phyloP scores from a whole-genome alignment of 2,888 invertebrate genomes.

The Eumacrocentrus americanus region DNA sequence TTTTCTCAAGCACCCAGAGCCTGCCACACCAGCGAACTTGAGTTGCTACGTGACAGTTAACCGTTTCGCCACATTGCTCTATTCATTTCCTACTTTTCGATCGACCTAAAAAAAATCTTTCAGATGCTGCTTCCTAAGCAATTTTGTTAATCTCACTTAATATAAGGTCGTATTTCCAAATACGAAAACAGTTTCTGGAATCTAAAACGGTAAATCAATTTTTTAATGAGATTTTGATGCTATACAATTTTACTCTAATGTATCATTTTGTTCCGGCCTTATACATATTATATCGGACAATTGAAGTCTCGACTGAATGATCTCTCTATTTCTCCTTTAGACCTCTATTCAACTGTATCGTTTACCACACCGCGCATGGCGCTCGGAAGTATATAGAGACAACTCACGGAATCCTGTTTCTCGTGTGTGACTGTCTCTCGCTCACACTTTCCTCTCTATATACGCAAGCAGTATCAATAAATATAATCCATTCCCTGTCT shows the following conservation, averaged over 20 bases:
- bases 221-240: no score
- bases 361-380: background rate
- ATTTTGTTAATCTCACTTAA: no score
- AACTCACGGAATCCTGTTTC: constrained; percentile 11
- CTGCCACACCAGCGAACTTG: constrained; percentile 40
- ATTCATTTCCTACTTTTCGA: constrained; percentile 6
- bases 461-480: constrained; percentile 14
- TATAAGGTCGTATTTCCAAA: no score
- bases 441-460: constrained; percentile 4
- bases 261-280: no score
- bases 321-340: background rate
- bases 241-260: no score
- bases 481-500: constrained; percentile 21
- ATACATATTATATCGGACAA: no score
- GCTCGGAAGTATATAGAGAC: background rate
- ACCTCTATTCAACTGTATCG: background rate
- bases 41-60: constrained; percentile 19
- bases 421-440: constrained; percentile 1
- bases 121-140: background rate
- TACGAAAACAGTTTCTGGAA: no score
- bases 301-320: background rate
- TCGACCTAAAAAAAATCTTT: constrained; percentile 7
- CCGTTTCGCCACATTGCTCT: constrained; percentile 18
- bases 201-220: no score
- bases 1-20: constrained; percentile 38